Evolutionary conservation across 2,113 vertebrate species (phyloP), one percentile per base, ranked within the genome.

Genomic region (Trinectes maculatus): DNA sequence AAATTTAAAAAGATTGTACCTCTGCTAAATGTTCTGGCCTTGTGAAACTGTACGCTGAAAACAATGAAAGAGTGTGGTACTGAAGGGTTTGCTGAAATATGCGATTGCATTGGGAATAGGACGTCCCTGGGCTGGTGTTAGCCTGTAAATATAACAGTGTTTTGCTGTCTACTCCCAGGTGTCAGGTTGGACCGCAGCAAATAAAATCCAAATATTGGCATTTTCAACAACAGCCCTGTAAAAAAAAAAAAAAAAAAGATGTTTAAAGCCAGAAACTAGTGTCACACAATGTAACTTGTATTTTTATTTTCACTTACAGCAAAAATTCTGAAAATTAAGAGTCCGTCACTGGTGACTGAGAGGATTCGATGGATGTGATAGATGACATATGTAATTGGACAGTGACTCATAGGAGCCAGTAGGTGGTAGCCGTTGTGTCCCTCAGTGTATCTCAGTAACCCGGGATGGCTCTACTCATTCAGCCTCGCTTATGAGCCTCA

Each of bases 341-440:
- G n/a, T n/a, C n/a, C n/a, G n/a, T n/a, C n/a, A n/a, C 46, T 28
- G 53, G 31, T 72, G 59, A 76, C 54, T 34, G 48, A 56, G 46
- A 68, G 51, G n/a, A 13, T 52, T 69, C 56, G 37, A 75, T 64
- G 72, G 48, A 61, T 47, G 53, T 48, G 63, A 75, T 21, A 47
- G 57, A 49, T 64, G 73, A 85, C 61, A 53, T 61, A 46, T 52
- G 51, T 40, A 36, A 40, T 40, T 62, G 51, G 48, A 49, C 52
- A 55, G 33, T n/a, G 60, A 61, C 63, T 76, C 58, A 24, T 6
- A 18, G 67, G 29, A 63, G 42, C 34, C 26, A 28, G 54, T 48
- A 56, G 61, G 53, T 60, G 42, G 49, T 49, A 46, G 69, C 25
- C 8, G 4, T 24, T n/a, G 8, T 54, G 57, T 11, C 47, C 34